phyloP scores from a whole-genome alignment of 1,140 invertebrate species.

The Drosophila athabasca region DNA sequence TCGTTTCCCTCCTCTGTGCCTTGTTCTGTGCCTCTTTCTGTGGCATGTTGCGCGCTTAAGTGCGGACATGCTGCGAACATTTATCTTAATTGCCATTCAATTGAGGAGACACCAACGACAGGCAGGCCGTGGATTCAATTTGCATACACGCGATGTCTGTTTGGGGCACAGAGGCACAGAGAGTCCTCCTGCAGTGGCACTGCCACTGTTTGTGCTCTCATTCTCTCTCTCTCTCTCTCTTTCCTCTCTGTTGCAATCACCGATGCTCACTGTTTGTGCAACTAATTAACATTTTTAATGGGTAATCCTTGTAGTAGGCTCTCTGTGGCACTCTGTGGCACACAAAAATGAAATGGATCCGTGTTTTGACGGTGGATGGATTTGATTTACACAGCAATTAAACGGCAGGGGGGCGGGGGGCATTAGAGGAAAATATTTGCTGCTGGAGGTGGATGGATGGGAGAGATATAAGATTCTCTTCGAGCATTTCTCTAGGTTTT shows the following conservation, averaged over 20 bases:
- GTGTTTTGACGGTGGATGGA: conserved; percentile 43
- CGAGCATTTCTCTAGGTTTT: too few relatives aligned
- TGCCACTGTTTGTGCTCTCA: background rate
- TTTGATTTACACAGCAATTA: conserved; percentile 74
- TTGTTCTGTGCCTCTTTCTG: conserved; percentile 5
- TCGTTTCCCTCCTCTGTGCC: background rate
- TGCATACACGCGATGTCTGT: conserved; percentile 58
- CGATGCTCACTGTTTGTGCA: conserved; percentile 79
- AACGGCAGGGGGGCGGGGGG: conserved; percentile 11
- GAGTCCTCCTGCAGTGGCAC: conserved; percentile 1
- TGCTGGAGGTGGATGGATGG: conserved; percentile 14
- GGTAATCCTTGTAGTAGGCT: conserved; percentile 67
- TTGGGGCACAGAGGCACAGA: too few relatives aligned
- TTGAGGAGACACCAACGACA: conserved; percentile 58
- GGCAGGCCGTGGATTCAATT: conserved; percentile 59
- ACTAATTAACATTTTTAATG: conserved; percentile 82
- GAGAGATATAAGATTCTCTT: background rate
- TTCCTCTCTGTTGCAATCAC: conserved; percentile 47
- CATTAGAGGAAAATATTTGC: background rate
- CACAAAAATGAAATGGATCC: conserved; percentile 61
- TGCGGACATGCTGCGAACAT: conserved; percentile 77
- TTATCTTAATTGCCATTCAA: conserved; percentile 82
- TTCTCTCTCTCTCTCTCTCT: background rate
- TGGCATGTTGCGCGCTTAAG: conserved; percentile 56
- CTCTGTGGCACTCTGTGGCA: conserved; percentile 26